These are phyloP conservation scores for Cardiocondyla obscurior DNA, from an alignment of 1,140 invertebrate species.

Conservation along the genomic window DNA sequence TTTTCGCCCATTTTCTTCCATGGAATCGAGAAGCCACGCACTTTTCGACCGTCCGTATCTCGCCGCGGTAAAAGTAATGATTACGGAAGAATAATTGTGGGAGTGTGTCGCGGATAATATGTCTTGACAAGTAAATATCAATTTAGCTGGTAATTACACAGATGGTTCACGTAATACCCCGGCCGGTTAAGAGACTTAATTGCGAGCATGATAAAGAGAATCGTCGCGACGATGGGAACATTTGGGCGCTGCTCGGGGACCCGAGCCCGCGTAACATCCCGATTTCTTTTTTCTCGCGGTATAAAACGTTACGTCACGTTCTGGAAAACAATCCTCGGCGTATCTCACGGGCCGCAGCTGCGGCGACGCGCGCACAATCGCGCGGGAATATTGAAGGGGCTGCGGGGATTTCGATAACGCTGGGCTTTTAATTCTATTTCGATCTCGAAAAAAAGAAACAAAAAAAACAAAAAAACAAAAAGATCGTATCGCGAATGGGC, in stretches of 20 bases:
- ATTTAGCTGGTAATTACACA: slow-evolving; percentile 10
- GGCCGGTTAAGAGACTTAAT: slow-evolving; percentile 31
- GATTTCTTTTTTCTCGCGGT: slow-evolving; percentile 16
- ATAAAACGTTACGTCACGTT: not conserved
- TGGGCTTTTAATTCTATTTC: not conserved
- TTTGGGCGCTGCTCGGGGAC: not conserved
- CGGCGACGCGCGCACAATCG: not conserved
- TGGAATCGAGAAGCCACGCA: not conserved
- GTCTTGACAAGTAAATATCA: not conserved
- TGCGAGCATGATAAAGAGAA: slow-evolving; percentile 9
- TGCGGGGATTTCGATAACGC: not conserved
- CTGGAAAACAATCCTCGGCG: not conserved
- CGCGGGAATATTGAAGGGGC: not conserved
- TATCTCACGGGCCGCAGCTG: not conserved
- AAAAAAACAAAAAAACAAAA: too few relatives aligned
- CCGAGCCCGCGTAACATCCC: not conserved
- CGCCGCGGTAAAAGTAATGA: too few relatives aligned
- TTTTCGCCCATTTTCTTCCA: too few relatives aligned
- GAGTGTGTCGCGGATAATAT: not conserved
- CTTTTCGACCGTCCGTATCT: not conserved
- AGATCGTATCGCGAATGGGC: not conserved
- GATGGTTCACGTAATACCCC: not conserved
- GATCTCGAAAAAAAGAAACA: slow-evolving; percentile 8
- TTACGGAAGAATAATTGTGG: not conserved
- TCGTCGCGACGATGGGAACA: slow-evolving; percentile 24